Base-by-base conservation (phyloP, 1,140 invertebrate species). In the Neoseiulus cucumeris region DNA sequence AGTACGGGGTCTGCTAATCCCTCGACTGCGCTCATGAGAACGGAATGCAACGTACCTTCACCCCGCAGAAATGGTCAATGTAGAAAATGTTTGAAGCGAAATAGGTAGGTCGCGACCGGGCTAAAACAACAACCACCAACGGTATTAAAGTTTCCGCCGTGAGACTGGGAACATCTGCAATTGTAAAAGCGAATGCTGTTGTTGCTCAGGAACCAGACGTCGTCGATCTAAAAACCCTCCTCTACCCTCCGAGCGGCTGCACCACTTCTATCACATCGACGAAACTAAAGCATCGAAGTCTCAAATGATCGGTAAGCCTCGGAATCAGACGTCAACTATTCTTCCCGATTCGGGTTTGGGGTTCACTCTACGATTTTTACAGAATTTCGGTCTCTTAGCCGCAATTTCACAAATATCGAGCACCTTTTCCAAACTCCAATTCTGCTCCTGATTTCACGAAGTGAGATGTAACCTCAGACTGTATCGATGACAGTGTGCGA, bases 31-130 rank as follows among this genome's bases (percentile, higher is more conserved):
- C 12, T 44, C 14, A 28, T 5, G 28, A 47, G 14, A 22, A 47
- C 28, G 45, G 14, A 6, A 22, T 47, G 28, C 1, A 33, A 33
- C 51, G 25, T 59, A 59, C 51, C 51, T 59, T 59, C 12, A 59
- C 51, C 14, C 51, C 51, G 33, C 51, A 59, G 22, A 59, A 59
- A 59, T 59, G 51, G 22, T 59, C 51, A 25, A 59, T 59, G 51
- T 59, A 59, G 51, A 59, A 59, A 33, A 59, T 59, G 33, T 59
- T 59, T 20, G 51, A 59, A 2, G 51, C 1, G 22, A 59, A 33
- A 59, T n/a, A 59, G 25, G 33, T 59, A 6, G 51, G 51, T 33
- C 22, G 25, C 33, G 51, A 59, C 33, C 51, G 51, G 2, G 51
- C 51, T 33, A 59, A 29, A 25, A 59, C 51, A 14, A 59, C 14